phyloP scores from a whole-genome alignment of 2,888 invertebrate genomes.

The Sminthurinus aureus region DNA sequence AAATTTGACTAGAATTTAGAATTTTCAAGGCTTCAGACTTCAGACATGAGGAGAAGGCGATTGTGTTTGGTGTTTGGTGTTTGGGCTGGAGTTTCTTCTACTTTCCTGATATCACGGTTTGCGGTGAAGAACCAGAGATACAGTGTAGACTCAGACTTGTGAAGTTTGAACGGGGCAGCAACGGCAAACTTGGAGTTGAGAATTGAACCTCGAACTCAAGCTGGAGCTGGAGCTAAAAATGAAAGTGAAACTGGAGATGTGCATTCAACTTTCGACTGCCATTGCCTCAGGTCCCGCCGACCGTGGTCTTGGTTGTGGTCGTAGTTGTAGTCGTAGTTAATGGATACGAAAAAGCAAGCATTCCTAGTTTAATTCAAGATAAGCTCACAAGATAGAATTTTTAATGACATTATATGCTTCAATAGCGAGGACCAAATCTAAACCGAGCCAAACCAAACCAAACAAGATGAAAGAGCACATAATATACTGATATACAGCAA shows the following conservation, averaged over 20 bases:
- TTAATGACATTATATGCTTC: conserved; percentile 59
- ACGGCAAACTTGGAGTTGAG: not conserved
- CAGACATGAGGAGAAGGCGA: no score
- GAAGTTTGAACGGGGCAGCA: not conserved
- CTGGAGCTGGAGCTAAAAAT: not conserved
- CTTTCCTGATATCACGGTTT: no score
- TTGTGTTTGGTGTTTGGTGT: no score
- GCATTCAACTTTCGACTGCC: not conserved
- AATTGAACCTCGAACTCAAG: not conserved
- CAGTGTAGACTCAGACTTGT: not conserved
- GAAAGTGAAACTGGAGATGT: not conserved
- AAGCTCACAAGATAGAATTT: conserved; percentile 59
- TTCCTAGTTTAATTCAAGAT: conserved; percentile 59
- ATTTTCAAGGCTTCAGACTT: no score
- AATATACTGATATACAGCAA: not conserved
- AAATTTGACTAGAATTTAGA: no score
- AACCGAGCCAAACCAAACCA: not conserved
- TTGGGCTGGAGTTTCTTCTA: no score
- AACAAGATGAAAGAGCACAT: no score
- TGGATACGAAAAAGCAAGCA: conserved; percentile 58
- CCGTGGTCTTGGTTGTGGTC: not conserved
- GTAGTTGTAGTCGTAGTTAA: conserved; percentile 52
- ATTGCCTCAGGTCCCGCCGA: conserved; percentile 33
- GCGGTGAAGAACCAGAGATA: not conserved
- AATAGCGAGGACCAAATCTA: conserved; percentile 20